A percentile compares a stretch with the other conserved stretches of the same genome.
These are phyloP conservation scores for Gopherus evgoodei DNA, from an alignment of 2,113 vertebrate species.

Conservation along the genomic window DNA sequence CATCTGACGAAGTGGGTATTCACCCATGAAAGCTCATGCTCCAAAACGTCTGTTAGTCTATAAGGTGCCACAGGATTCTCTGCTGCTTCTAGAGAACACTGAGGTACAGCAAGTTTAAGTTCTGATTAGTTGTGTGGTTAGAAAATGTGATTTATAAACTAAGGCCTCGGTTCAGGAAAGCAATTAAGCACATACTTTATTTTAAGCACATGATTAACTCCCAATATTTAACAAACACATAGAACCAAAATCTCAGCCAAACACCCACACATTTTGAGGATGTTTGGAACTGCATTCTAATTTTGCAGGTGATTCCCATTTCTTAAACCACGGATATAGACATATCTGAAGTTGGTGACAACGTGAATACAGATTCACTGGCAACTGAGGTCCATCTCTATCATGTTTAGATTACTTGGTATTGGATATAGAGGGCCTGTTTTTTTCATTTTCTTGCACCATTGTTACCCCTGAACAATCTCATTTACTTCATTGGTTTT, in stretches of 20 bases:
- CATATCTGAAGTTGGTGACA: not conserved
- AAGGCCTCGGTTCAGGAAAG: not conserved
- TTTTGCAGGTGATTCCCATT: not conserved
- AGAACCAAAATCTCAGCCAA: not conserved
- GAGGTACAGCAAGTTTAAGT: conserved; percentile 13
- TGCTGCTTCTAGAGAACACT: not conserved
- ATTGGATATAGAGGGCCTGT: not conserved
- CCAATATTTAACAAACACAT: not conserved
- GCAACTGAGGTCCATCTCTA: not conserved
- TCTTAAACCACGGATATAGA: not conserved
- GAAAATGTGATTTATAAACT: conserved; percentile 23
- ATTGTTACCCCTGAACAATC: not conserved
- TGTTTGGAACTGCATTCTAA: not conserved
- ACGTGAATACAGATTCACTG: not conserved
- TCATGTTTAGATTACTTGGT: not conserved
- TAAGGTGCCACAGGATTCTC: too few species aligned
- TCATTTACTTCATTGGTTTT: not conserved
- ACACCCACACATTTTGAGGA: not conserved
- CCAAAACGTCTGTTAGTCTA: too few species aligned
- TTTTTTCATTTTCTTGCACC: not conserved
- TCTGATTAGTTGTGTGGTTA: conserved; percentile 19
- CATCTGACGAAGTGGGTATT: too few species aligned
- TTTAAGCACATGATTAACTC: not conserved
- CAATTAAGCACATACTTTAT: not conserved
- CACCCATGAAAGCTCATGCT: too few species aligned